Conservation (phyloP, 2,797 vertebrate genomes). For the Chrysocyon brachyurus region DNA sequence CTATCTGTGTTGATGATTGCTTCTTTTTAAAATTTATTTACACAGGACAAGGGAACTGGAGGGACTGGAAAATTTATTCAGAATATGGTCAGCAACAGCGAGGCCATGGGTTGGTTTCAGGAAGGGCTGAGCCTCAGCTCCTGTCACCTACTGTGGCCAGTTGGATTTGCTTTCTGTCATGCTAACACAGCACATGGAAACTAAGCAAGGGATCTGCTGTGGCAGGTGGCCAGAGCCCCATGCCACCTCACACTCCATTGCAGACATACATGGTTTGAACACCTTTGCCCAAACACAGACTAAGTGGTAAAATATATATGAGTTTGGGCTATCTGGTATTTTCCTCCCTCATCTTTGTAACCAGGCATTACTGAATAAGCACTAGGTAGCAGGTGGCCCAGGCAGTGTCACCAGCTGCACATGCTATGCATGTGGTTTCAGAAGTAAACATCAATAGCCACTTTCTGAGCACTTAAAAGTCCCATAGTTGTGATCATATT, state of each 20-base stretch:
- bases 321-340: slow-evolving; percentile 32
- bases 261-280: slow-evolving; percentile 32
- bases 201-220: not conserved
- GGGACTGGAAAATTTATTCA: not conserved
- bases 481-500: slow-evolving; percentile 17
- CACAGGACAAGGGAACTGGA: not conserved
- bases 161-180: slow-evolving; percentile 52
- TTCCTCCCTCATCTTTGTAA: slow-evolving; percentile 50
- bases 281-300: slow-evolving; percentile 50
- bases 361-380: slow-evolving; percentile 69
- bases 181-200: slow-evolving; percentile 20
- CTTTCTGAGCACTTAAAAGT: slow-evolving; percentile 68
- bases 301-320: slow-evolving; percentile 42
- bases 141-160: slow-evolving; percentile 61
- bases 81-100: not conserved
- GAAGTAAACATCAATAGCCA: slow-evolving; percentile 66
- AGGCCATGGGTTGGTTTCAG: not conserved
- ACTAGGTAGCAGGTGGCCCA: slow-evolving; percentile 70
- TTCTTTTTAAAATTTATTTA: not conserved
- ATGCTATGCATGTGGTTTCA: slow-evolving; percentile 41
- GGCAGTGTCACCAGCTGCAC: slow-evolving; percentile 63
- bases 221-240: slow-evolving; percentile 68
- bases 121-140: slow-evolving; percentile 59
- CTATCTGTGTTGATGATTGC: not conserved
- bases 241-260: not conserved